Evolutionary conservation across 2,888 invertebrate species (phyloP), one percentile per base, ranked within the genome.

Genomic region (Thelaira solivaga): DNA sequence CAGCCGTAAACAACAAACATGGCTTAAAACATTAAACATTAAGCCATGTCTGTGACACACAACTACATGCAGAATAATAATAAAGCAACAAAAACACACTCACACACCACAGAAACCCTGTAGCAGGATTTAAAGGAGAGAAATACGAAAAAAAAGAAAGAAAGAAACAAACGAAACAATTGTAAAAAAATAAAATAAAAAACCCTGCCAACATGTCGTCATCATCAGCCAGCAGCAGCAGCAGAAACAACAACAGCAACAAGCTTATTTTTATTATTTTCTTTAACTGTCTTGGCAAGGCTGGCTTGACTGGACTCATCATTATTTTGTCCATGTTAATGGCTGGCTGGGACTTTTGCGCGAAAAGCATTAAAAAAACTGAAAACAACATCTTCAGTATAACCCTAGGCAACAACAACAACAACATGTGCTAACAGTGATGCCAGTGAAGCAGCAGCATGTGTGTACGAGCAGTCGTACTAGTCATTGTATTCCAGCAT

Each of bases 1-100:
- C 81, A 81, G 80, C 81, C 80, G 81, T 80, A 80, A 81, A 81
- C 80, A 61, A 79, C 67, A 76, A 80, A 81, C 81, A 80, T 80
- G 81, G 81, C 79, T 76, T 65, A 62, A 81, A 80, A 79, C 79
- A 79, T 76, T 64, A n/a, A 78, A 74, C 69, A 74, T 73, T 73
- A 79, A 76, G 72, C 61, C 79, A 74, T 77, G 76, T 72, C 75
- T 72, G 68, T 73, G 62, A 78, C 55, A 71, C 67, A 74, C 75
- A 75, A 68, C 61, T 55, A 68, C 72, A 73, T 24, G 64, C 57
- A 69, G 43, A 69, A 51, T 13, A 26, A 31, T 41, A 24, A 39
- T 51, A 26, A 29, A 43, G n/a, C n/a, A 53, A 45, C 13, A 31
- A 65, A 36, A 55, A 31, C 0, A 65, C 5, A 39, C 8, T 4